Evolutionary conservation across 2,888 invertebrate species (phyloP), one percentile per base, ranked within the genome.

Genomic region (Beris morrisii): DNA sequence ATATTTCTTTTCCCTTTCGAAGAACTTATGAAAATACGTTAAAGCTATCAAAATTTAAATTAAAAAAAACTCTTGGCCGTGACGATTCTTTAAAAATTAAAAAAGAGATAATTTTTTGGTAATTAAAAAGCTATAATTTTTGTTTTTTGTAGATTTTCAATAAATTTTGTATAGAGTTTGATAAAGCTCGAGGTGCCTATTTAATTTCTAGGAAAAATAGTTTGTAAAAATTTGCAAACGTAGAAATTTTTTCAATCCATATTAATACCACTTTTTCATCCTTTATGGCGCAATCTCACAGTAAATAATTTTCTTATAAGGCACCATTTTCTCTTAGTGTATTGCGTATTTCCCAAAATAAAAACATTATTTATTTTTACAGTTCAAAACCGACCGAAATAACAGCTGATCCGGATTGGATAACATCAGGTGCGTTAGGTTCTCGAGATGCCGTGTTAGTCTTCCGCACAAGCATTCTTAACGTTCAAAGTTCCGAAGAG

Each of bases 401-500:
- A 58, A 71, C 70, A 28, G 53, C 70, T 32, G 73, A 76, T 45
- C 72, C 74, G 71, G 72, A 74, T 74, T 86, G 86, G 86, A 76
- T 86, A 64, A 83, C 84, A 43, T 86, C 86, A 64, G 86, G 86
- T 15, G 82, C 81, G 32, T 73, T 86, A 70, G 89, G 89, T 22
- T 84, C 87, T 2, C 86, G 85, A 66, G 86, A 84, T 64, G 84
- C 88, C 4, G 85, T 88, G 56, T 82, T 90, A 64, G 83, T 89
- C 56, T 90, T 90, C 79, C 82, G 87, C 72, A 88, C 88, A 73
- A 66, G 79, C 80, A 81, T 85, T 81, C 72, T 84, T 78, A 68
- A 84, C 80, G 61, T 9, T 3, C 72, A 71, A 64, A 57, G 43
- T 9, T 57, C 15, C 7, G 72, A 69, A 2, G 73, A 13, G 5